Evolutionary conservation across 1,140 invertebrate genomes (phyloP), one percentile per base, ranked within the genome.

Genomic region (Zaprionus tsacasi): DNA sequence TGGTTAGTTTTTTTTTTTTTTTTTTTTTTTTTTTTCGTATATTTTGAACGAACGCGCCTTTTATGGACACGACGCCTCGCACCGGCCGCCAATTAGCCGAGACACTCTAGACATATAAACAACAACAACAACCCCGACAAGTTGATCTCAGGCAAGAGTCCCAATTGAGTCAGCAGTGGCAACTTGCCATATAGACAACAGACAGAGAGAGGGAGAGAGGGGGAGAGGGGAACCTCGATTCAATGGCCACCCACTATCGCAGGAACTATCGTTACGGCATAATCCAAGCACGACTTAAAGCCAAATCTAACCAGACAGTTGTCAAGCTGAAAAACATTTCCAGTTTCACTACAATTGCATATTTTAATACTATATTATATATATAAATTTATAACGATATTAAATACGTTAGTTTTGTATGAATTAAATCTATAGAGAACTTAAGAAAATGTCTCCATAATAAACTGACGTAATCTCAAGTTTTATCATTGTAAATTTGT

Each of bases 41-140:
- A 40, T 38, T 58, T 60, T 60, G 54, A 48, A 33, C 54, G 61
- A 64, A 36, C 61, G 69, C 74, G 74, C 74, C 74, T 76, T 76
- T 76, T 76, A 76, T 76, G 74, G 74, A 45, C 45, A 17, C 40
- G 73, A 70, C 60, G 60, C 61, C 69, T 55, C 73, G 33, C 68
- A 68, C 65, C 59, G 74, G 54, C 54, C 70, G 65, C 72, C 85
- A 89, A 89, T 89, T 89, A 78, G 72, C 73, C 15, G 67, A 45
- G 40, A 58, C 58, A 70, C 35, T 57, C 54, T 40, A 67, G 63
- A 25, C 64, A 59, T 30, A 72, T 58, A 54, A 57, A 72, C 52
- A 64, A 54, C 40, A 73, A 50, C 17, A 35, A 36, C 8, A 45
- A 50, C 52, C 25, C 27, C 30, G 38, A 74, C 56, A 72, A 68